A percentile compares a stretch with the other conserved stretches of the same genome.
Conservation (phyloP, 2,113 vertebrate genomes). For the Pygoscelis adeliae region DNA sequence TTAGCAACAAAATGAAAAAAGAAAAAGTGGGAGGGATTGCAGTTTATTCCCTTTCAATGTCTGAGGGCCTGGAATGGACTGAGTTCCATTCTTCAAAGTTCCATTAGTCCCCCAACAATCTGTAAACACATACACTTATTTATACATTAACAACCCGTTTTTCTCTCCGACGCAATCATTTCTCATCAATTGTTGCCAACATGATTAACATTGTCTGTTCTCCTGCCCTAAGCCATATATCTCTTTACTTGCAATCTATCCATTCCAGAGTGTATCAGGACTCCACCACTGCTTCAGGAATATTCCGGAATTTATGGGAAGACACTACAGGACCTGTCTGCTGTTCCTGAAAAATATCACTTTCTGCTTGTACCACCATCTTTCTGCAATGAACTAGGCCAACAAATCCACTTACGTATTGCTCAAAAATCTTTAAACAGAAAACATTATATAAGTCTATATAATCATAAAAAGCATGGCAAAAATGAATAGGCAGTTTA, state of each 20-base stretch:
- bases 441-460: background rate
- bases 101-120: background rate
- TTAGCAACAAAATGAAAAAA: background rate
- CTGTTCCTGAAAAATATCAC: constrained; percentile 53
- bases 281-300: constrained; percentile 44
- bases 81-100: background rate
- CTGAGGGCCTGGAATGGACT: background rate
- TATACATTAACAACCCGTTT: background rate
- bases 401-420: constrained; percentile 3
- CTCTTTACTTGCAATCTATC: background rate
- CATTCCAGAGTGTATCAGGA: constrained; percentile 51
- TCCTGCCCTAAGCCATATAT: background rate
- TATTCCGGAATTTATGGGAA: constrained; percentile 33
- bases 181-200: background rate
- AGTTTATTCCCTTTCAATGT: background rate
- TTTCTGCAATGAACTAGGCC: constrained; percentile 38
- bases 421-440: background rate
- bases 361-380: constrained; percentile 41
- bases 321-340: constrained; percentile 47
- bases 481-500: background rate
- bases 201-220: background rate
- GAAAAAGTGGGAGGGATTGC: background rate
- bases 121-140: background rate
- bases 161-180: background rate
- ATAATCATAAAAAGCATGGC: background rate